phyloP scores from a whole-genome alignment of 53 echinoderm and acorn worm genomes.

The Echinometra lucunter region DNA sequence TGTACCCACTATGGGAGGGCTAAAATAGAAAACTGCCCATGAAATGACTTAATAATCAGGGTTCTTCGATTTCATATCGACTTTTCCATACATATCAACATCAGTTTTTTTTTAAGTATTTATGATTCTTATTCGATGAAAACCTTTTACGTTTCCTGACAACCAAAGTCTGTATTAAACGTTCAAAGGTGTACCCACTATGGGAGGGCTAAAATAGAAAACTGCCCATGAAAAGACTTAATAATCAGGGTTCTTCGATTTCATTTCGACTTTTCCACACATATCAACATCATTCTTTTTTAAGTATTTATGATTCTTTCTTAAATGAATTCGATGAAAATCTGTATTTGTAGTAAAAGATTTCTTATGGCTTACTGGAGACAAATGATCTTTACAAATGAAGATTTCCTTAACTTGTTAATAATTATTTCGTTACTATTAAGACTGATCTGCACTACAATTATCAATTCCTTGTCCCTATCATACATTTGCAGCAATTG shows the following conservation, averaged over 20 bases:
- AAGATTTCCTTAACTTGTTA: no score
- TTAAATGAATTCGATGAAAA: background rate
- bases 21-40: background rate
- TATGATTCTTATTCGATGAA: no score
- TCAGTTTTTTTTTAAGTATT: no score
- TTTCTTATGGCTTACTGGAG: background rate
- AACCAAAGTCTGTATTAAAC: background rate
- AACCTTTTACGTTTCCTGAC: slow-evolving; percentile 30
- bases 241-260: background rate
- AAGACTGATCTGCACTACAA: no score
- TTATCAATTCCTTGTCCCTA: no score
- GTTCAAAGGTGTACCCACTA: background rate
- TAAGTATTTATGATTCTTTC: background rate
- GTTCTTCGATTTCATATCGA: background rate
- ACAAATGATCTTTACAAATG: background rate
- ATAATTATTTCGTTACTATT: no score
- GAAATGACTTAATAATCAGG: background rate
- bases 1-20: background rate
- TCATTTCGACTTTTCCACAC: background rate
- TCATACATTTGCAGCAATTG: no score
- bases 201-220: background rate
- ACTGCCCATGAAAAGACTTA: background rate
- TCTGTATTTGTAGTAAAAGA: background rate
- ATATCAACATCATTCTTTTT: background rate
- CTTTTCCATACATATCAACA: background rate